Conservation (phyloP, 2,797 vertebrate species). For the Argyrosomus regius region DNA sequence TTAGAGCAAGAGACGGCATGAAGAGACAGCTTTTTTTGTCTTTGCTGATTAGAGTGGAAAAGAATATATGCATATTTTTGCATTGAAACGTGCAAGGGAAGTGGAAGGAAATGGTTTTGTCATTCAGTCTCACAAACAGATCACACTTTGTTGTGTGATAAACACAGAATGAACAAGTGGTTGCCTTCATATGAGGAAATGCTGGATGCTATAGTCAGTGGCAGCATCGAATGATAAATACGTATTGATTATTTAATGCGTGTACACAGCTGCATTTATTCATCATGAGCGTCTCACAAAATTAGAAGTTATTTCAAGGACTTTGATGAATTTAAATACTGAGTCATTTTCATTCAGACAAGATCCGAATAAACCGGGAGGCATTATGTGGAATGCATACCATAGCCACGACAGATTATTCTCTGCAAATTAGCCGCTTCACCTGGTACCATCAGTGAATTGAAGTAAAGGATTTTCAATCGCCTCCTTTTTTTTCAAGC, state of each 20-base stretch:
- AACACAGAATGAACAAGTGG: conserved; percentile 49
- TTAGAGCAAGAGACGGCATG: conserved; percentile 68
- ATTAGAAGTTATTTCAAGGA: conserved; percentile 40
- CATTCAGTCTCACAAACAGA: conserved; percentile 52
- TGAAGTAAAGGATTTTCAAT: conserved; percentile 67
- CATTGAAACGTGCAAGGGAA: conserved; percentile 56
- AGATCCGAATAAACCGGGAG: conserved; percentile 28
- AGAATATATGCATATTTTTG: conserved; percentile 70
- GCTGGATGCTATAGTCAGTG: conserved; percentile 30
- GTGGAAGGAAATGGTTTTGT: conserved; percentile 56
- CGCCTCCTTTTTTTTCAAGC: conserved; percentile 40
- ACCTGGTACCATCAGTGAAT: conserved; percentile 45
- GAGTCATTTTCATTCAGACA: conserved; percentile 52
- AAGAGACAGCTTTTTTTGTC: conserved; percentile 72
- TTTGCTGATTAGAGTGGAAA: conserved; percentile 79
- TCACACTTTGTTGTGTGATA: conserved; percentile 43
- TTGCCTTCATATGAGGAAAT: conserved; percentile 26
- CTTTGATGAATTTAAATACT: conserved; percentile 52
- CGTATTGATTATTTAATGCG: conserved; percentile 65
- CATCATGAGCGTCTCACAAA: conserved; percentile 36
- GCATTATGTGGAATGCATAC: conserved; percentile 39
- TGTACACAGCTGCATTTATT: conserved; percentile 36
- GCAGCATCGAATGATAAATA: conserved; percentile 42
- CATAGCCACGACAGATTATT: conserved; percentile 40
- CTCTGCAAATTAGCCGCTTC: conserved; percentile 55